These are phyloP conservation scores for Cheirogaleus medius DNA, from an alignment of 2,113 vertebrate genomes.

Conservation along the genomic window DNA sequence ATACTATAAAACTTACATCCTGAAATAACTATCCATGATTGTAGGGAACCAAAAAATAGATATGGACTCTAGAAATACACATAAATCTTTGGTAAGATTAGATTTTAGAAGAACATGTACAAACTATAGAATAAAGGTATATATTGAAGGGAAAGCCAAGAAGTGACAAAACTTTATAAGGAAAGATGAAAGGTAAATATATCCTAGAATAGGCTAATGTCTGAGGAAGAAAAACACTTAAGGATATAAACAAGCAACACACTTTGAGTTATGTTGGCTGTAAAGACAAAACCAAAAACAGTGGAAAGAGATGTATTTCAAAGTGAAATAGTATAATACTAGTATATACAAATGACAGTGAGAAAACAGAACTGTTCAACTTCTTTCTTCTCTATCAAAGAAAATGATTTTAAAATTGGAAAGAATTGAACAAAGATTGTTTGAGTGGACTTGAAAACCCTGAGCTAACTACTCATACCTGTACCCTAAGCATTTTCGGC, in stretches of 20 bases:
- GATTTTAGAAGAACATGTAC: neutral
- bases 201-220: neutral
- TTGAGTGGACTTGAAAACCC: neutral
- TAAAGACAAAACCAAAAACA: neutral
- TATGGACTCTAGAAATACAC: neutral
- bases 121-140: neutral
- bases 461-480: neutral
- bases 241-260: neutral
- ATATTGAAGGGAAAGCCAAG: neutral
- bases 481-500: neutral
- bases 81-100: neutral
- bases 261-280: neutral
- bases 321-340: neutral
- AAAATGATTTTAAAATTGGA: conserved; percentile 41
- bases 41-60: neutral
- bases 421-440: conserved; percentile 25
- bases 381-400: conserved; percentile 15
- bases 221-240: neutral
- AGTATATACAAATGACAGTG: neutral
- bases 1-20: neutral
- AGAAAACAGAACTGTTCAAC: neutral
- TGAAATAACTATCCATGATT: neutral
- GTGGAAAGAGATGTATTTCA: neutral
- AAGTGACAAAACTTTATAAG: neutral
- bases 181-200: neutral